Evolutionary conservation across 2,113 vertebrate genomes (phyloP).

Genomic region (Callionymus lyra): DNA sequence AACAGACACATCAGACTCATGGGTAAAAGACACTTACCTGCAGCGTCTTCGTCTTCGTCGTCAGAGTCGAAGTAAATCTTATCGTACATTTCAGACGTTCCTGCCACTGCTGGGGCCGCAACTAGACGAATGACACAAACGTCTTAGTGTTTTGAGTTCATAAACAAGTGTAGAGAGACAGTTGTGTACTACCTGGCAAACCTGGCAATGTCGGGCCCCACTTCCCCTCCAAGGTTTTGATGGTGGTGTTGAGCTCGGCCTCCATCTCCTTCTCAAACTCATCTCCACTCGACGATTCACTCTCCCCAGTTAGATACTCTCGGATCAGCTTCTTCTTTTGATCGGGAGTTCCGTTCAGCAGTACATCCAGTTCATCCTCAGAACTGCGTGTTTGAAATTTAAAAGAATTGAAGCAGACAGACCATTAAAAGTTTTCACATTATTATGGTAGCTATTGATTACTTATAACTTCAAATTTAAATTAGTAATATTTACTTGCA

Average conservation of each 20-base stretch:
- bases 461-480: too few species aligned
- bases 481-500: too few species aligned
- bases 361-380: constrained; percentile 90
- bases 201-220: constrained; percentile 60
- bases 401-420: background rate
- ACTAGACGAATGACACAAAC: background rate
- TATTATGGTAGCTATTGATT: too few species aligned
- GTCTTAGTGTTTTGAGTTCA: too few species aligned
- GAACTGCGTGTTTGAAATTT: constrained; percentile 63
- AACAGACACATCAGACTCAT: too few species aligned
- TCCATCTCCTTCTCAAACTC: constrained; percentile 99
- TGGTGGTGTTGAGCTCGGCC: constrained; percentile 80
- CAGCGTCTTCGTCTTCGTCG: constrained; percentile 71
- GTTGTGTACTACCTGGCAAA: background rate
- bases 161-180: background rate
- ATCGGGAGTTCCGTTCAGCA: constrained; percentile 83
- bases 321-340: constrained; percentile 92
- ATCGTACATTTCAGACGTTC: constrained; percentile 70
- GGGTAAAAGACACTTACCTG: constrained; percentile 25
- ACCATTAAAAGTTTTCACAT: too few species aligned
- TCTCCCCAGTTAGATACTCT: constrained; percentile 92
- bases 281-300: constrained; percentile 88
- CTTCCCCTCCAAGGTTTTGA: constrained; percentile 76
- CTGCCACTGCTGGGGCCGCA: constrained; percentile 12
- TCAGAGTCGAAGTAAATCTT: constrained; percentile 92